Conservation (phyloP, 2,797 vertebrate genomes). For the Avahi laniger region DNA sequence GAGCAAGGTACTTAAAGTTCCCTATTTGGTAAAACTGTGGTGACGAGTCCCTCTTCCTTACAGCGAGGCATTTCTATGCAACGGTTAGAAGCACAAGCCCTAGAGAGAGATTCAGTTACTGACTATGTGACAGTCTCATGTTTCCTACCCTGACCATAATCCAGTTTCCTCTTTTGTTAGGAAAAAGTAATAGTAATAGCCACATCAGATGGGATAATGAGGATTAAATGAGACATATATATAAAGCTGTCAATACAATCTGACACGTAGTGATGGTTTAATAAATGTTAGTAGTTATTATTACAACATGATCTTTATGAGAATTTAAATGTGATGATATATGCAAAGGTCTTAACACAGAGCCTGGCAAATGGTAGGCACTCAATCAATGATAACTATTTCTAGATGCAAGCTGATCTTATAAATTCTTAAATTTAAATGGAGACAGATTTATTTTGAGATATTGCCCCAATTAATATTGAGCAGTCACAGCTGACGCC, state of each 20-base stretch:
- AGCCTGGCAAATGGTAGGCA: not conserved
- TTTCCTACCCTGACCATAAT: not conserved
- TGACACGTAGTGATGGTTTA: not conserved
- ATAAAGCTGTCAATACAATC: not conserved
- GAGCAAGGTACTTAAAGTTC: not conserved
- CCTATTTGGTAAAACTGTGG: not conserved
- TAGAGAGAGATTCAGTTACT: not conserved
- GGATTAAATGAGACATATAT: not conserved
- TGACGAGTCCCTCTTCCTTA: not conserved
- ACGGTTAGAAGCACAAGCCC: not conserved
- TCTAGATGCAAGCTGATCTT: slow-evolving; percentile 6
- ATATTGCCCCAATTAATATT: not conserved
- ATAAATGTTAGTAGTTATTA: not conserved
- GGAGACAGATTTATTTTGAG: slow-evolving; percentile 24
- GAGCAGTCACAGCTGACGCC: not conserved
- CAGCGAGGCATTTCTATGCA: not conserved
- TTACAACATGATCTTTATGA: not conserved
- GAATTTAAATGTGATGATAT: slow-evolving; percentile 19
- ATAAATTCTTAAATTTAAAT: not conserved
- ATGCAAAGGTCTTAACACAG: not conserved
- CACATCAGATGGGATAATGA: not conserved
- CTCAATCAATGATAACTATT: slow-evolving; percentile 14
- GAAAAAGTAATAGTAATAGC: not conserved
- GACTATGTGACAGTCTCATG: not conserved
- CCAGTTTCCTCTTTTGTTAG: not conserved